These are phyloP conservation scores for Pachycephus smyrnensis DNA, from an alignment of 2,888 invertebrate species.

Conservation along the genomic window DNA sequence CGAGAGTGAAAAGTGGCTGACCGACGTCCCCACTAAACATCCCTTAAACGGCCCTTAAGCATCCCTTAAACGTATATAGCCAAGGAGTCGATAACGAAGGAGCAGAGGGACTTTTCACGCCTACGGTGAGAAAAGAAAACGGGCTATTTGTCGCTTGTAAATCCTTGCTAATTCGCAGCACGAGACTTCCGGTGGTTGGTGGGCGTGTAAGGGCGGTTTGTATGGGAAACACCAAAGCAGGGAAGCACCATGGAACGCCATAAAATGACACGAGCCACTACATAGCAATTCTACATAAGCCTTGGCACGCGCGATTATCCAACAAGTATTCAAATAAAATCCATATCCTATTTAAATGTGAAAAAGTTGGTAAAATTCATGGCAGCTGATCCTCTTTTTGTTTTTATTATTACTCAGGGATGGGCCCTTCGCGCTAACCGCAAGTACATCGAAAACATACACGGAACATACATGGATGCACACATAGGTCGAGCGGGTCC, in stretches of 20 bases:
- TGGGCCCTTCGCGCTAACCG: not conserved
- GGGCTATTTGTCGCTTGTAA: constrained; percentile 4
- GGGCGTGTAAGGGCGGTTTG: constrained; percentile 59
- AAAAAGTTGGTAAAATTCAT: not conserved
- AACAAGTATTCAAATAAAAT: not conserved
- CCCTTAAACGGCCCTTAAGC: not conserved
- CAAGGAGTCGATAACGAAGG: not conserved
- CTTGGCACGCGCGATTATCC: not conserved
- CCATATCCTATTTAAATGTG: not conserved
- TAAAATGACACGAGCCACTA: not conserved
- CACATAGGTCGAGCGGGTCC: not conserved
- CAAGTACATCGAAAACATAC: not conserved
- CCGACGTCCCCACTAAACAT: not conserved
- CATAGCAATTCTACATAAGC: not conserved
- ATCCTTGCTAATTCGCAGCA: constrained; percentile 54
- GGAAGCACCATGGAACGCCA: not conserved
- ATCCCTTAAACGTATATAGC: not conserved
- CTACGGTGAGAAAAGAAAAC: not conserved
- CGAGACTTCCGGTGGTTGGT: constrained; percentile 53
- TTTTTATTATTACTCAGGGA: not conserved
- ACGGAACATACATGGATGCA: not conserved
- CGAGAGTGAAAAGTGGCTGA: not conserved
- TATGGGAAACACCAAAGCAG: constrained; percentile 45
- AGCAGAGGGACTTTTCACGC: not conserved
- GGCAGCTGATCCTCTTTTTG: not conserved